phyloP scores from a whole-genome alignment of 2,113 vertebrate genomes.

The Propithecus coquereli region DNA sequence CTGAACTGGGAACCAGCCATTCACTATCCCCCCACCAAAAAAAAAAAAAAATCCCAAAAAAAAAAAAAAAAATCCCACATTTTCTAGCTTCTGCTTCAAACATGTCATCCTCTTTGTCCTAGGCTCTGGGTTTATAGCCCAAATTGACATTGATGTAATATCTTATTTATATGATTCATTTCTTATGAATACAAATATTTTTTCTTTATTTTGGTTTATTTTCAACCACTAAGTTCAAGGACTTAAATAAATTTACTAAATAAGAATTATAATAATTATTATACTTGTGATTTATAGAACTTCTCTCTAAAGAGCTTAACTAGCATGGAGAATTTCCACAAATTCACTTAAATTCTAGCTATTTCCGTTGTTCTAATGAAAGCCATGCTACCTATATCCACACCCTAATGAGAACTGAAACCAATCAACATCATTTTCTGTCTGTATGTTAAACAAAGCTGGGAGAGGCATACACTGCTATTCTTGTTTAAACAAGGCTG shows the following conservation, averaged over 20 bases:
- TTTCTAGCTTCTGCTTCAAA: neutral
- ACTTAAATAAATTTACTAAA: neutral
- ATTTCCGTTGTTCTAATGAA: neutral
- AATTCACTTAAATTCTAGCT: neutral
- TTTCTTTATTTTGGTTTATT: neutral
- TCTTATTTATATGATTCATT: neutral
- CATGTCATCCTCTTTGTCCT: neutral
- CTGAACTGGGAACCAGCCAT: neutral
- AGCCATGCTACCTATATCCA: neutral
- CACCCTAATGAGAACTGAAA: neutral
- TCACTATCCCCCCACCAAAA: neutral
- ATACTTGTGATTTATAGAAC: neutral
- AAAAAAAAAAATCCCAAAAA: neutral
- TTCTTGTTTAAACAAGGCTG: neutral
- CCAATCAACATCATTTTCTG: neutral
- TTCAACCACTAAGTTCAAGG: neutral
- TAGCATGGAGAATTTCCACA: neutral
- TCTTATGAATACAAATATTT: neutral
- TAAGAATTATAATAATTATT: neutral
- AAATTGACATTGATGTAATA: neutral
- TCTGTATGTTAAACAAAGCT: neutral
- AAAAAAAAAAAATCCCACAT: neutral
- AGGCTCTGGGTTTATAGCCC: neutral
- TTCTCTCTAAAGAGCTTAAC: conserved; percentile 1
- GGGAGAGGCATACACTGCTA: neutral